Evolutionary conservation across 2,888 invertebrate species (phyloP), one percentile per base, ranked within the genome.

Genomic region (Xestobium rufovillosum): DNA sequence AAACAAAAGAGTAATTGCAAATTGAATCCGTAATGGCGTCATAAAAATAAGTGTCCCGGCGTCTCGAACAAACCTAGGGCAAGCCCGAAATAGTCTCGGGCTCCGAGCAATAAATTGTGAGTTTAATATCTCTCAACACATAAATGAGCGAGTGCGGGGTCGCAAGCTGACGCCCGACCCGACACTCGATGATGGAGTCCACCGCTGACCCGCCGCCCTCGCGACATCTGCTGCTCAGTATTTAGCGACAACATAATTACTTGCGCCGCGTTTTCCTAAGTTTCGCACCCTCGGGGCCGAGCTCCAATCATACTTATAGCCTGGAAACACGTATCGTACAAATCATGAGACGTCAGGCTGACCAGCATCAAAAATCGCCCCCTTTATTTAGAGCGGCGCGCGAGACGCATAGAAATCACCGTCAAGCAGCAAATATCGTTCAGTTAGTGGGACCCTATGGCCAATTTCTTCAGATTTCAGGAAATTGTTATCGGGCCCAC

Each of bases 71-170:
- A 19, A n/a, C n/a, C n/a, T n/a, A n/a, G n/a, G n/a, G n/a, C n/a
- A n/a, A n/a, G n/a, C n/a, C n/a, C n/a, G n/a, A n/a, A n/a, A 26
- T 26, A 11, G 48, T 38, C 40, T 38, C 32, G 38, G 39, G 42
- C 41, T 42, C 37, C n/a, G n/a, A n/a, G 56, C 59, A 46, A 64
- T 65, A 65, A 65, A 65, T 65, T 63, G 54, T 55, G 49, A 50
- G 59, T 63, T 65, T 65, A 65, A 65, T 65, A 65, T 64, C 63
- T 59, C 55, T 57, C 56, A 49, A 53, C 59, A 57, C 57, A 60
- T 61, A 62, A 61, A 62, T 57, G 53, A 48, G 46, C 42, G 53
- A 49, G 51, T 50, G 53, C 44, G 52, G 58, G 60, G 59, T 60
- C 60, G 61, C 66, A 66, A 65, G 65, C 66, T 66, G 66, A 63